These are phyloP conservation scores for Lepetodrilus schrolli DNA, from an alignment of 2,888 invertebrate genomes.

Conservation along the genomic window DNA sequence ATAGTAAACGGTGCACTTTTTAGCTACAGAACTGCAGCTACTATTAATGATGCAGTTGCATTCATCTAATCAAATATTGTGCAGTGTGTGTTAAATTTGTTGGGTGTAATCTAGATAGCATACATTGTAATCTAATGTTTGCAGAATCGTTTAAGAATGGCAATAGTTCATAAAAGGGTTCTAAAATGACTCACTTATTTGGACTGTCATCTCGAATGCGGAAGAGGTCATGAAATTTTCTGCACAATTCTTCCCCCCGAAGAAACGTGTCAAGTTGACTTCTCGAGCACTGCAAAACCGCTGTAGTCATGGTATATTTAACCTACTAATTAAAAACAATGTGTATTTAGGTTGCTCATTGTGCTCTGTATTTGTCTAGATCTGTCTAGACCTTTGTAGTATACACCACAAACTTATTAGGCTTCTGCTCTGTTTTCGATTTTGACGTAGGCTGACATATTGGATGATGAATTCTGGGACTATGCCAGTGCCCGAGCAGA, in stretches of 20 bases:
- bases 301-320: constrained; percentile 46
- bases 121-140: too few species aligned
- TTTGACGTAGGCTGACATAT: constrained; percentile 44
- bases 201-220: constrained; percentile 49
- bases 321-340: neutral
- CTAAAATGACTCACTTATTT: constrained; percentile 24
- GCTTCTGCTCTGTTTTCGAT: neutral
- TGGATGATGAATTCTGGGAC: constrained; percentile 44
- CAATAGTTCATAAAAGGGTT: neutral
- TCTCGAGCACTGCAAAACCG: constrained; percentile 56
- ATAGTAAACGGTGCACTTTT: too few species aligned
- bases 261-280: constrained; percentile 61
- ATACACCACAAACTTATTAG: neutral
- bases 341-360: neutral
- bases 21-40: too few species aligned
- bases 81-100: too few species aligned
- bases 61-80: too few species aligned
- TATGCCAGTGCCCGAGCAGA: neutral
- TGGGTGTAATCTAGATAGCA: too few species aligned
- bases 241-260: constrained; percentile 56
- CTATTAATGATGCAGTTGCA: too few species aligned
- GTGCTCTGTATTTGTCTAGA: neutral
- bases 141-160: too few species aligned
- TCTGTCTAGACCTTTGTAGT: neutral
- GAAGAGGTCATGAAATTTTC: constrained; percentile 65